Base-by-base conservation (phyloP, 2,797 vertebrate genomes). In the Dendrocincla tyrannina region DNA sequence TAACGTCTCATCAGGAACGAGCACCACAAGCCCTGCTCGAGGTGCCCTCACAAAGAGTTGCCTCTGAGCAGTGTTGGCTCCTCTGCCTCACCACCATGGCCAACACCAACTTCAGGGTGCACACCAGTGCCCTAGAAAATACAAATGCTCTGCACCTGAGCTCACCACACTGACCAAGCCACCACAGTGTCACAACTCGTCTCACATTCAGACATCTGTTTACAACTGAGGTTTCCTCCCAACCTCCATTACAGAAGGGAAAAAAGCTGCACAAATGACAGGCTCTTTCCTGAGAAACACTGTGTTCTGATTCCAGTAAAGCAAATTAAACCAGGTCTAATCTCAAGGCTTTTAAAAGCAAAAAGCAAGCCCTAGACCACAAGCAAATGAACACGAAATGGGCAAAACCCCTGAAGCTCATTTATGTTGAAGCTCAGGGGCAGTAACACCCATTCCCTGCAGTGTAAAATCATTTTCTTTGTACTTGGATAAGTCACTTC, bases 171-270 rank as follows among this genome's bases (percentile, higher is more conserved):
- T 19, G 41, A 35, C 5, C 64, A 70, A 82, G 35, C 30, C 53
- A 68, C 33, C 42, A 3, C 0, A 1, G 56, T 2, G 11, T 52
- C 85, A 82, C 44, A 53, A 11, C 63, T 55, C 14, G 0, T 37
- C 73, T 69, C 68, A 28, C 17, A 6, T 28, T 52, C 66, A 55
- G 44, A 60, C 17, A 10, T 10, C 35, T 30, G 55, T 25, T 64
- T 44, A 86, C 15, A 58, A 42, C 30, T 22, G 11, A 67, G 25
- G 18, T 59, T 59, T 58, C 3, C 5, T 3, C 10, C 10, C 25
- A 5, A 5, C 1, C n/a, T 70, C 13, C 9, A 2, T 22, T 23
- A 60, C 32, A 76, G 53, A 72, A 44, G 7, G 20, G 23, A 35
- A 83, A 64, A 80, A 77, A 53, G 11, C 33, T 62, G 55, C 62